phyloP scores from a whole-genome alignment of 92 coral and sea anemone species.

The Hydrozoanthus gracilis region DNA sequence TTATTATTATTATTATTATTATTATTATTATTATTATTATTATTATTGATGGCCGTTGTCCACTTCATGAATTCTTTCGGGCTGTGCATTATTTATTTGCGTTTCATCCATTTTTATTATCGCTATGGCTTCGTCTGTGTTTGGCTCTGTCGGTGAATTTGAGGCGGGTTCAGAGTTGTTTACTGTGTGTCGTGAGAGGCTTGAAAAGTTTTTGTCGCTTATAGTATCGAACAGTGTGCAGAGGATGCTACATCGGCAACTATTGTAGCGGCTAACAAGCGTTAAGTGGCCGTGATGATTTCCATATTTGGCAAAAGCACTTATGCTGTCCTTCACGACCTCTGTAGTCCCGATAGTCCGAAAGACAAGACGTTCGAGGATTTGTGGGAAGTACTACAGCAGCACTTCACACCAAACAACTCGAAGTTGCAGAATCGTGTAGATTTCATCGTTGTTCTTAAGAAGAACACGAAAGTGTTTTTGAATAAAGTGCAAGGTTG shows the following conservation, averaged over 20 bases:
- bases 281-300: constrained; percentile 59
- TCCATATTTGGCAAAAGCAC: constrained; percentile 55
- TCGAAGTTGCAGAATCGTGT: constrained; percentile 68
- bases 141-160: constrained; percentile 59
- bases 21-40: background rate
- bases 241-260: constrained; percentile 51
- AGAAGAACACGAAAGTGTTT: too few species aligned
- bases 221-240: constrained; percentile 44
- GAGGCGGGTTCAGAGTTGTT: constrained; percentile 51
- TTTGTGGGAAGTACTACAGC: constrained; percentile 44
- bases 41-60: too few species aligned
- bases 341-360: too few species aligned
- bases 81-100: too few species aligned
- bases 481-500: too few species aligned
- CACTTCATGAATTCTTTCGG: too few species aligned
- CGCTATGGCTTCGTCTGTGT: constrained; percentile 39
- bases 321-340: constrained; percentile 46
- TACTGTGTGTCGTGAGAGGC: constrained; percentile 55
- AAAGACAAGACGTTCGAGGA: constrained; percentile 52
- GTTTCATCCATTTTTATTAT: too few species aligned
- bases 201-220: constrained; percentile 58
- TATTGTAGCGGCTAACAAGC: constrained; percentile 49
- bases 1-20: too few species aligned
- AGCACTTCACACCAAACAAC: constrained; percentile 63
- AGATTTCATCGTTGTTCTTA: too few species aligned